phyloP scores from a whole-genome alignment of 2,888 invertebrate species.

The Melitaea athalia region DNA sequence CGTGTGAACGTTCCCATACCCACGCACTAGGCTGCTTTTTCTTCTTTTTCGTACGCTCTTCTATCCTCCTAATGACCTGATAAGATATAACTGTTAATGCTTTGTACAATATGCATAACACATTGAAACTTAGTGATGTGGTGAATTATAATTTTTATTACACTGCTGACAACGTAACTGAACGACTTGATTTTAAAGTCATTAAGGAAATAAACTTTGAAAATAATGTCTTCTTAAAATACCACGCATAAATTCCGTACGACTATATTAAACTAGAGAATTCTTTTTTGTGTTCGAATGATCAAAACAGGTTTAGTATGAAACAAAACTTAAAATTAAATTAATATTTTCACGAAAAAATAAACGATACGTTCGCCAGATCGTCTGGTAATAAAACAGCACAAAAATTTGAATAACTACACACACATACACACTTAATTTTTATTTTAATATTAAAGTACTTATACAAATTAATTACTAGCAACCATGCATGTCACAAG shows the following conservation, averaged over 20 bases:
- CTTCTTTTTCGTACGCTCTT: constrained; percentile 56
- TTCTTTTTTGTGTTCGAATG: too few relatives aligned
- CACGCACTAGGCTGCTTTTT: constrained; percentile 68
- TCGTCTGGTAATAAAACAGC: background rate
- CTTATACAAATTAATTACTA: constrained; percentile 25
- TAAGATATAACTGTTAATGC: constrained; percentile 38
- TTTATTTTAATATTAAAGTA: background rate
- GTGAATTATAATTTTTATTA: background rate
- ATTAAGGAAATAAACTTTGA: too few relatives aligned
- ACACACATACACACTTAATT: constrained; percentile 7
- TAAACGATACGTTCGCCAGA: background rate
- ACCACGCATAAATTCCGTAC: too few relatives aligned
- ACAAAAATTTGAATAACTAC: background rate
- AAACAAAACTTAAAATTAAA: too few relatives aligned
- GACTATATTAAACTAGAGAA: too few relatives aligned
- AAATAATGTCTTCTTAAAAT: too few relatives aligned
- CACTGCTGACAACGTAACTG: too few relatives aligned
- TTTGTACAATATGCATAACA: constrained; percentile 21
- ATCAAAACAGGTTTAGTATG: too few relatives aligned
- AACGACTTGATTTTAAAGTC: too few relatives aligned
- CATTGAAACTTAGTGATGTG: background rate
- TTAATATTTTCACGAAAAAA: background rate
- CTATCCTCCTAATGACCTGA: constrained; percentile 41
- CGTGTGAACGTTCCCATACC: constrained; percentile 82
- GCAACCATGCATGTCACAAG: constrained; percentile 47